Conservation (phyloP, 2,113 vertebrate species). For the Chloropsis cyanopogon region DNA sequence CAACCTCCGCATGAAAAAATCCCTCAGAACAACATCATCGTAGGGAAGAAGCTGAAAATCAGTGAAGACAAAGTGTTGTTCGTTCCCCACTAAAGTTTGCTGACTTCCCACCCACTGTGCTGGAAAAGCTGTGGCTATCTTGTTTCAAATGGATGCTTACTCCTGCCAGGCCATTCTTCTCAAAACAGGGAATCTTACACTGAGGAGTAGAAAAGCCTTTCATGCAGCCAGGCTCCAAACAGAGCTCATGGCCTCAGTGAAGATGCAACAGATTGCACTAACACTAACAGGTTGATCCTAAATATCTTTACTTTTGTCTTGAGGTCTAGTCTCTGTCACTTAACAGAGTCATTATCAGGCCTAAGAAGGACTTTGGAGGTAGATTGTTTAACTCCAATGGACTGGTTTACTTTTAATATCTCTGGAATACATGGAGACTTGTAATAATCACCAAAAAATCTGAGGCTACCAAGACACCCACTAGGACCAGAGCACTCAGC, state of each 20-base stretch:
- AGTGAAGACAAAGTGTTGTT: background rate
- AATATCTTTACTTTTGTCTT: background rate
- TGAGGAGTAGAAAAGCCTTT: background rate
- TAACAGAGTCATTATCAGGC: background rate
- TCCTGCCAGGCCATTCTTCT: background rate
- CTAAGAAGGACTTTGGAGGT: background rate
- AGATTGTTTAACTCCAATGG: background rate
- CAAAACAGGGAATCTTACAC: background rate
- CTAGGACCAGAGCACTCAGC: background rate
- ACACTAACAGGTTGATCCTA: background rate
- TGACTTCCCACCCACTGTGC: background rate
- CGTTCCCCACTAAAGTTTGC: background rate
- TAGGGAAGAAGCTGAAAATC: background rate
- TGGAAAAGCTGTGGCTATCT: background rate
- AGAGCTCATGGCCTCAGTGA: background rate
- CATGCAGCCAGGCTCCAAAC: background rate
- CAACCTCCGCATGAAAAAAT: background rate
- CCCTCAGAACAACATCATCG: background rate
- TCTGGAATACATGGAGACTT: background rate
- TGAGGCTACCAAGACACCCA: background rate
- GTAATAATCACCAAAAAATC: background rate
- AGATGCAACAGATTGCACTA: background rate
- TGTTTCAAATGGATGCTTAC: background rate
- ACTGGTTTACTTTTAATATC: background rate
- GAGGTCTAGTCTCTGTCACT: background rate